Percentiles rank a stretch among this genome's conserved stretches.
Conservation (phyloP, 2,888 invertebrate genomes). For the Dolomedes plantarius region DNA sequence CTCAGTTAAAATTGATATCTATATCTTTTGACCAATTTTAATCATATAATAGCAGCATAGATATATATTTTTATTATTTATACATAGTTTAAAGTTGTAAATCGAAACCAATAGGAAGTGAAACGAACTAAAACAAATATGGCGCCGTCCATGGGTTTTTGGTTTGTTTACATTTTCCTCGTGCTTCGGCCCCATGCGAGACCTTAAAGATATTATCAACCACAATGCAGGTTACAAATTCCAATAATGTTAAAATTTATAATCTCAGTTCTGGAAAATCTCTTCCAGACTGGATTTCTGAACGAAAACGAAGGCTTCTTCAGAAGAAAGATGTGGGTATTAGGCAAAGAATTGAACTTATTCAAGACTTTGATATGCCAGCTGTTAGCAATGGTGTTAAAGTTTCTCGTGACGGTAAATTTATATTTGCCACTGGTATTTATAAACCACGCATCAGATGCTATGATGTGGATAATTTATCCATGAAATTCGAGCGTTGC, state of each 20-base stretch:
- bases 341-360: constrained; percentile 92
- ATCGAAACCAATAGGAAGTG: no score
- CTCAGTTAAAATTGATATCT: no score
- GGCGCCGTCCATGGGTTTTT: background rate
- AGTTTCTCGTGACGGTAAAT: constrained; percentile 93
- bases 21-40: no score
- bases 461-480: constrained; percentile 95
- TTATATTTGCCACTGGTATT: constrained; percentile 89
- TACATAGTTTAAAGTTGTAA: no score
- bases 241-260: constrained; percentile 97
- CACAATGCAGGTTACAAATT: constrained; percentile 91
- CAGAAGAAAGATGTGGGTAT: constrained; percentile 93
- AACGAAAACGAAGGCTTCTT: constrained; percentile 86
- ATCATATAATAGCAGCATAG: no score
- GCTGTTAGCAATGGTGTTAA: constrained; percentile 90
- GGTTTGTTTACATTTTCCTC: background rate
- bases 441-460: constrained; percentile 98
- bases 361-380: constrained; percentile 99
- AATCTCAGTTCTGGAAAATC: constrained; percentile 98
- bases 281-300: constrained; percentile 95
- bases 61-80: no score
- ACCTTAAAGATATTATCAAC: constrained; percentile 75
- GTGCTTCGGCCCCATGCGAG: no score
- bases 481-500: constrained; percentile 97
- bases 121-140: constrained; percentile 5